Percentiles rank a stretch among this genome's conserved stretches.
phyloP scores from a whole-genome alignment of 2,113 vertebrate species.

The Stomatorhinus ivindoensis region DNA sequence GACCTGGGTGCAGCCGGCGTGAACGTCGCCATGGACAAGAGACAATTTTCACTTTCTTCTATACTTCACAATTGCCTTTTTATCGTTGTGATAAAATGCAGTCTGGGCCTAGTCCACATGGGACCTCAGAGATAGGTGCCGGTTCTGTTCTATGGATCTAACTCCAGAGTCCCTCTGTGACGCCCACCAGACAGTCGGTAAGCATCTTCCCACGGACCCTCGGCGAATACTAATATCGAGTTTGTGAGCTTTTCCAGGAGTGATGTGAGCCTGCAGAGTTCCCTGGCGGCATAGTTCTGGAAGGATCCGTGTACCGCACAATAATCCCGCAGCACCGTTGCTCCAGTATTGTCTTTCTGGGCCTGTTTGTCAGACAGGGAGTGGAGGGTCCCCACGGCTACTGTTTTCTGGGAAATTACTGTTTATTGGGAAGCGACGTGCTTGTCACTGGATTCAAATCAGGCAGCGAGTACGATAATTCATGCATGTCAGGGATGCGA shows the following conservation, averaged over 20 bases:
- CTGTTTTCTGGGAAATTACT: neutral
- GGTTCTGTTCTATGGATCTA: neutral
- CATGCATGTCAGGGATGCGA: conserved; percentile 44
- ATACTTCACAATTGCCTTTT: neutral
- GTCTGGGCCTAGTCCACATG: neutral
- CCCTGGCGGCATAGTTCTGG: neutral
- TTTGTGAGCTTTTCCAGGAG: neutral
- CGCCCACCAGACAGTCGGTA: neutral
- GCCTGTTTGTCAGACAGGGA: neutral
- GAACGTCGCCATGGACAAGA: neutral
- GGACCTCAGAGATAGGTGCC: neutral
- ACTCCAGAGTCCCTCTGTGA: neutral
- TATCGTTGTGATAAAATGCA: neutral
- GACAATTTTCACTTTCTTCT: neutral
- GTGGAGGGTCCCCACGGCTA: neutral
- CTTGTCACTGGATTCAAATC: conserved; percentile 23
- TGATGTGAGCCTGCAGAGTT: neutral
- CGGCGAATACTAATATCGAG: neutral
- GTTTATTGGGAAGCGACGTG: neutral
- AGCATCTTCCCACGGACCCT: neutral
- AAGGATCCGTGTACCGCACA: neutral
- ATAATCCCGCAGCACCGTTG: neutral
- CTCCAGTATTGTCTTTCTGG: neutral
- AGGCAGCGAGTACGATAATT: conserved; percentile 44
- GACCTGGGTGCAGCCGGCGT: neutral